Evolutionary conservation across 2,888 invertebrate species (phyloP).

Genomic region (Cryptocephalus primarius): DNA sequence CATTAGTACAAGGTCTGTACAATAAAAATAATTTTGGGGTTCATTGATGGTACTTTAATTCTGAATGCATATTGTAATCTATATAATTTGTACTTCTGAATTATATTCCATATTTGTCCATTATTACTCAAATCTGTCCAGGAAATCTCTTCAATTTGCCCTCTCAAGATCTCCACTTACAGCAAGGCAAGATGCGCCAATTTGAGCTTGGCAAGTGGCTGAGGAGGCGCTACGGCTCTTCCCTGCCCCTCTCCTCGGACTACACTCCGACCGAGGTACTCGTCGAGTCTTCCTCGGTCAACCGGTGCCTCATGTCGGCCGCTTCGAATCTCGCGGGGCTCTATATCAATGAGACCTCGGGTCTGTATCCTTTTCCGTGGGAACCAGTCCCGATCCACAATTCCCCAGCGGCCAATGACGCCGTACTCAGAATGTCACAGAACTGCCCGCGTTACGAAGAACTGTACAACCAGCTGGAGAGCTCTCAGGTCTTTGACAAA

Average conservation of each 20-base stretch:
- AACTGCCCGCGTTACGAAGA: constrained; percentile 23
- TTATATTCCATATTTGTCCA: too few species aligned
- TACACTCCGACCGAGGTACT: constrained; percentile 47
- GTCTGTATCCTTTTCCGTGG: constrained; percentile 51
- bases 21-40: too few species aligned
- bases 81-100: too few species aligned
- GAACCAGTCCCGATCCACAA: constrained; percentile 65
- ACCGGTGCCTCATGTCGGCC: constrained; percentile 82
- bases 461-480: constrained; percentile 1
- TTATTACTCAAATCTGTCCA: too few species aligned
- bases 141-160: too few species aligned
- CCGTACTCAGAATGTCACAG: constrained; percentile 38
- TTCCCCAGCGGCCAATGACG: constrained; percentile 15
- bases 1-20: too few species aligned
- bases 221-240: constrained; percentile 54
- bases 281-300: constrained; percentile 68
- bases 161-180: too few species aligned
- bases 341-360: constrained; percentile 47
- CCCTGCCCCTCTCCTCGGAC: constrained; percentile 42
- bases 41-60: too few species aligned
- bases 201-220: constrained; percentile 62
- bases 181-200: constrained; percentile 58
- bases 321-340: constrained; percentile 67
- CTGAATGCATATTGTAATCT: too few species aligned
- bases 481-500: constrained; percentile 4